These are phyloP conservation scores for Ictalurus punctatus DNA, from an alignment of 2,113 vertebrate species.

Conservation along the genomic window DNA sequence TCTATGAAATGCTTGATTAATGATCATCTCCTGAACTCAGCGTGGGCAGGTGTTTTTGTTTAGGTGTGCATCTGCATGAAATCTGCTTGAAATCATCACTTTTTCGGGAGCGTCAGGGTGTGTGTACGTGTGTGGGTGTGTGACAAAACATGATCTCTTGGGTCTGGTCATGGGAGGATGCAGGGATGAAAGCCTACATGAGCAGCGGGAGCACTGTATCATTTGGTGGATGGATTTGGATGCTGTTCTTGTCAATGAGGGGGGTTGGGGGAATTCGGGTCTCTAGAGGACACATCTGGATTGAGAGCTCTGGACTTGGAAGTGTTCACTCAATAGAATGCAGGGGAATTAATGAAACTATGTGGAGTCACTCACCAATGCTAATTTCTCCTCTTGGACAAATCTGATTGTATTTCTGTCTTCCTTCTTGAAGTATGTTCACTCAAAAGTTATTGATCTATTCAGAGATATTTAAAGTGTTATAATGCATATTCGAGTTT, in stretches of 20 bases:
- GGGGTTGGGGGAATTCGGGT: background rate
- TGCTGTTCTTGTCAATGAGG: conserved; percentile 48
- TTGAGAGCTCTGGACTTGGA: conserved; percentile 56
- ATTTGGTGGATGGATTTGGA: conserved; percentile 58
- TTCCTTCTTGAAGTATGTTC: background rate
- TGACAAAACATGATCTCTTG: conserved; percentile 40
- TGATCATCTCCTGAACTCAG: background rate
- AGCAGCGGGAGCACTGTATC: conserved; percentile 67
- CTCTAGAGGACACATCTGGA: conserved; percentile 70
- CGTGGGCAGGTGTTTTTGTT: conserved; percentile 10
- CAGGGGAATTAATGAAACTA: background rate
- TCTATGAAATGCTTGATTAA: background rate
- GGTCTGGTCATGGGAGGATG: conserved; percentile 38
- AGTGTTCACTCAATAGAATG: background rate
- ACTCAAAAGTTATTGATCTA: background rate
- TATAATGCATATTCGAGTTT: background rate
- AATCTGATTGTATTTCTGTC: background rate
- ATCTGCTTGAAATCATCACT: background rate
- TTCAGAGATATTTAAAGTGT: background rate
- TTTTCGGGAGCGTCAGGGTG: conserved; percentile 20
- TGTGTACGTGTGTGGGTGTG: conserved; percentile 16
- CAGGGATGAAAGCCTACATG: conserved; percentile 63
- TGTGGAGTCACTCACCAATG: background rate
- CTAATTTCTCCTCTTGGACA: background rate
- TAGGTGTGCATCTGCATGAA: conserved; percentile 26